These are phyloP conservation scores for Ophraella communa DNA, from an alignment of 2,888 invertebrate species.

Conservation along the genomic window DNA sequence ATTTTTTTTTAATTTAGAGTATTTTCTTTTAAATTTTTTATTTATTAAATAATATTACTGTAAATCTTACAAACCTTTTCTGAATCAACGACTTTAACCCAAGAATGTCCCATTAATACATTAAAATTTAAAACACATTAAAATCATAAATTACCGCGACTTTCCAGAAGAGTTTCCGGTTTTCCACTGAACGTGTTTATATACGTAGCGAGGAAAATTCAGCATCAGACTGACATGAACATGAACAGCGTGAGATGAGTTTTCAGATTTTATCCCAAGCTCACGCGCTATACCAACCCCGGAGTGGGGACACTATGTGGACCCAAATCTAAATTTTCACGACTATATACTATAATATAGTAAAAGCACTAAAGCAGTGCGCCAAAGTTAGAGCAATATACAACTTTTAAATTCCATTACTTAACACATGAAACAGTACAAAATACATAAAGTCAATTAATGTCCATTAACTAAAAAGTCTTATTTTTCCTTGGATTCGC, in stretches of 20 bases:
- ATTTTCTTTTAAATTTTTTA: neutral
- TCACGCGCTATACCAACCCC: neutral
- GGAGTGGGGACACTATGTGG: neutral
- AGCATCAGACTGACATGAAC: constrained; percentile 15
- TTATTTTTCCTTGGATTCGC: too few species aligned
- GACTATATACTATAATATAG: too few species aligned
- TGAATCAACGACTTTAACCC: neutral
- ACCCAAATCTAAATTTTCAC: neutral
- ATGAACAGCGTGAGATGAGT: constrained; percentile 9
- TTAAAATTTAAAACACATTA: neutral
- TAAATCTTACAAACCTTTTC: neutral
- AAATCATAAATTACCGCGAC: neutral
- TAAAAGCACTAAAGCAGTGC: neutral
- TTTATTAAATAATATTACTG: neutral
- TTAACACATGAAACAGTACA: too few species aligned
- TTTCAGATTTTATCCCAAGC: constrained; percentile 16
- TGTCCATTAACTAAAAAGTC: too few species aligned
- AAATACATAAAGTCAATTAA: too few species aligned
- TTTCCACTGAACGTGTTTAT: neutral
- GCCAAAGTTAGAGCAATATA: neutral
- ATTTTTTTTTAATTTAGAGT: too few species aligned
- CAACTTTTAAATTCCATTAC: too few species aligned
- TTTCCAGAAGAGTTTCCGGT: neutral
- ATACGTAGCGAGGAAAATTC: constrained; percentile 8
- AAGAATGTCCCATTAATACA: neutral